phyloP scores from a whole-genome alignment of 1,140 invertebrate genomes.

The Oncopeltus fasciatus region DNA sequence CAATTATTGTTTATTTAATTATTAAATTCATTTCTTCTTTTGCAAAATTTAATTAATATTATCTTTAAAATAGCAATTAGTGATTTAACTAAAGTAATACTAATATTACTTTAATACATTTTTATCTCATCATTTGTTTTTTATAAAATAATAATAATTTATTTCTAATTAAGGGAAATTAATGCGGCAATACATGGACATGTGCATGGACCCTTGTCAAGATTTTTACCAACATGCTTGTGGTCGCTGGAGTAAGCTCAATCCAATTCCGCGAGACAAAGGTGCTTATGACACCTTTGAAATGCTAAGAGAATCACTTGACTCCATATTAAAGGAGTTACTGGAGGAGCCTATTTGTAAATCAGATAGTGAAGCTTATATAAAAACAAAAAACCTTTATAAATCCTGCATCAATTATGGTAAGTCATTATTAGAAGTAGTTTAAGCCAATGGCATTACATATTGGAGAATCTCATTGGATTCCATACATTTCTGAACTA shows the following conservation, averaged over 20 bases:
- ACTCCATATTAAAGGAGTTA: conserved; percentile 49
- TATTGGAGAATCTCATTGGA: too few relatives aligned
- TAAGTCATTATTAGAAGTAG: too few relatives aligned
- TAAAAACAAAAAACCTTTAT: conserved; percentile 67
- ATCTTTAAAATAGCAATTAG: too few relatives aligned
- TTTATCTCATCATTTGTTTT: neutral
- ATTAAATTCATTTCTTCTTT: too few relatives aligned
- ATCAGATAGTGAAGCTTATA: conserved; percentile 34
- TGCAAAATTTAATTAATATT: too few relatives aligned
- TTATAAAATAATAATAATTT: neutral
- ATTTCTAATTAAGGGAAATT: conserved; percentile 26
- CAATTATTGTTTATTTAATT: too few relatives aligned
- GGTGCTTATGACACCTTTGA: conserved; percentile 69
- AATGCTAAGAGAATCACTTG: conserved; percentile 60
- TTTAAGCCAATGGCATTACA: too few relatives aligned
- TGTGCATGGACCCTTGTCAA: conserved; percentile 60
- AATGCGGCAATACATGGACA: conserved; percentile 67
- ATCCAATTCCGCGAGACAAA: conserved; percentile 73
- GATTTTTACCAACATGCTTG: conserved; percentile 87
- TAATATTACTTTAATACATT: too few relatives aligned
- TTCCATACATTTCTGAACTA: too few relatives aligned
- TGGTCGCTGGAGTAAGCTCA: conserved; percentile 67
- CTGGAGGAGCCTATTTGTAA: conserved; percentile 36
- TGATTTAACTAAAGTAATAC: too few relatives aligned
- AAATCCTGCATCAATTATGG: conserved; percentile 70